These are phyloP conservation scores for Enteromius radiatus DNA, from an alignment of 2,797 vertebrate genomes.

Conservation along the genomic window DNA sequence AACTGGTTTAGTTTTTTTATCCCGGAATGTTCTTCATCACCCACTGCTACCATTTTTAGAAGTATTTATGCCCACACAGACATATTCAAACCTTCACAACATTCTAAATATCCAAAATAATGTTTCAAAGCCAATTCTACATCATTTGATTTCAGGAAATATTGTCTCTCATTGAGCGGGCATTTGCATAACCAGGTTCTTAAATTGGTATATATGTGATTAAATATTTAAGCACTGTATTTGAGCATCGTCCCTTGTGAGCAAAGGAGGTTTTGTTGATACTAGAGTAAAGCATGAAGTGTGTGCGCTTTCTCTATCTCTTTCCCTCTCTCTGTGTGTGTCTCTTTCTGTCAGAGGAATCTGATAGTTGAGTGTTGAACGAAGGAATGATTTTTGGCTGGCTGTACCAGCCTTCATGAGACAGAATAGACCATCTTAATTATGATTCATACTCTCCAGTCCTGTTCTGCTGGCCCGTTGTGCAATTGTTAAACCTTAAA, in stretches of 20 bases:
- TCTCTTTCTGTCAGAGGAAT: conserved; percentile 9
- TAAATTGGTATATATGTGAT: conserved; percentile 53
- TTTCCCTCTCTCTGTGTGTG: no score
- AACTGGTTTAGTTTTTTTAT: conserved; percentile 1
- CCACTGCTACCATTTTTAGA: conserved; percentile 22
- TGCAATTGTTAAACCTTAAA: conserved; percentile 14
- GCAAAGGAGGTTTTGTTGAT: conserved; percentile 46
- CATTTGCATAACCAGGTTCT: conserved; percentile 62
- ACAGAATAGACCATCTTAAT: conserved; percentile 31
- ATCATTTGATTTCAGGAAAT: conserved; percentile 44
- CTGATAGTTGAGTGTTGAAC: conserved; percentile 11
- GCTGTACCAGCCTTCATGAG: conserved; percentile 5
- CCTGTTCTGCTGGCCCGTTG: background rate
- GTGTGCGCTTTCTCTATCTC: no score
- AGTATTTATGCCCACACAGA: conserved; percentile 27
- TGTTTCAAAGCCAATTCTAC: conserved; percentile 14
- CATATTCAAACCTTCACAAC: conserved; percentile 24
- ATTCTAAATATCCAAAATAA: background rate
- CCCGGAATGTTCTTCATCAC: background rate
- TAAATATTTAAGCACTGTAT: conserved; percentile 57
- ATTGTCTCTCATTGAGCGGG: conserved; percentile 51
- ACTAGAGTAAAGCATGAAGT: conserved; percentile 5
- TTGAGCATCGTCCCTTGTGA: conserved; percentile 42
- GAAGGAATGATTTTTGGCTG: conserved; percentile 5
- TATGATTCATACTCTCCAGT: conserved; percentile 34